Evolutionary conservation across 2,888 invertebrate genomes (phyloP).

Genomic region (Trilocha varians): DNA sequence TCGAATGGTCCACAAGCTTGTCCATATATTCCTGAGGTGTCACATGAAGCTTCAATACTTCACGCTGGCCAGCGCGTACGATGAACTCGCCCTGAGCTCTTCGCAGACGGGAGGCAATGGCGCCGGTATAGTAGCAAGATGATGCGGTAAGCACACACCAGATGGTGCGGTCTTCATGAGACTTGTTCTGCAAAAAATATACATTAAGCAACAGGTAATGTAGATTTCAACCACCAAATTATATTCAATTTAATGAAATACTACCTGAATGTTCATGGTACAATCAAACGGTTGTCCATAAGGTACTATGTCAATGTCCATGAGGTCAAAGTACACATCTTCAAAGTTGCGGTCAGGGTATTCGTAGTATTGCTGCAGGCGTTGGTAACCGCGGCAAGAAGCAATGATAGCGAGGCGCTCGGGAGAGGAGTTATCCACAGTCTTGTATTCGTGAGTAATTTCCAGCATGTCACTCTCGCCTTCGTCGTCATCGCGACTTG

Average conservation of each 20-base stretch:
- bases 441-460: slow-evolving; percentile 78
- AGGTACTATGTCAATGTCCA: slow-evolving; percentile 77
- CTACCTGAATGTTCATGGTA: slow-evolving; percentile 76
- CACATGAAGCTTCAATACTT: slow-evolving; percentile 75
- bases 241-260: background rate
- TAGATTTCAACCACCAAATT: background rate
- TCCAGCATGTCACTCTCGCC: slow-evolving; percentile 78
- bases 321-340: slow-evolving; percentile 77
- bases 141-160: slow-evolving; percentile 76
- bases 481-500: slow-evolving; percentile 75
- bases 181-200: slow-evolving; percentile 75
- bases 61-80: slow-evolving; percentile 75
- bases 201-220: too few species aligned
- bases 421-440: slow-evolving; percentile 74
- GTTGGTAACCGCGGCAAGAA: slow-evolving; percentile 76
- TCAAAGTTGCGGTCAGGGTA: slow-evolving; percentile 72
- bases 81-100: slow-evolving; percentile 75
- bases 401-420: slow-evolving; percentile 79
- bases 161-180: slow-evolving; percentile 75
- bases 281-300: slow-evolving; percentile 79
- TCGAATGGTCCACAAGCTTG: slow-evolving; percentile 79
- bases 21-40: slow-evolving; percentile 79
- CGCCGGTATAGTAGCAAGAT: slow-evolving; percentile 80
- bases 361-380: slow-evolving; percentile 75
- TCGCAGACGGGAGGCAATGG: slow-evolving; percentile 76